These are phyloP conservation scores for Matsumyia berberina DNA, from an alignment of 2,888 invertebrate genomes.

Conservation along the genomic window DNA sequence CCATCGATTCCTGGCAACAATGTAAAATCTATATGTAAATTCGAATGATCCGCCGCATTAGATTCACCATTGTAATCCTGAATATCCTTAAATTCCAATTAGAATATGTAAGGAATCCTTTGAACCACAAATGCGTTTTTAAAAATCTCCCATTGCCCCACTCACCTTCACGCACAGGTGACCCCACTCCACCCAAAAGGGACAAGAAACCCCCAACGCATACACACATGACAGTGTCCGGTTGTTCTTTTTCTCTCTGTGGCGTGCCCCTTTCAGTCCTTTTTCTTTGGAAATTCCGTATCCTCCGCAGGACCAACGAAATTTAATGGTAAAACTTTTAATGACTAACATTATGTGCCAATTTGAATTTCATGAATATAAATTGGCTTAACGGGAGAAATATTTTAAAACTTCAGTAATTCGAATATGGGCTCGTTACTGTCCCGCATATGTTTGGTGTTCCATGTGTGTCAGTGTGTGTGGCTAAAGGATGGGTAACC, in stretches of 20 bases:
- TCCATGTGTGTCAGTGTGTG: background rate
- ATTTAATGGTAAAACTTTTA: constrained; percentile 72
- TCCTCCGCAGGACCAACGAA: constrained; percentile 28
- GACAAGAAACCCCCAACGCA: background rate
- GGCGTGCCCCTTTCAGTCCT: background rate
- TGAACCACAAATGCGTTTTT: constrained; percentile 1
- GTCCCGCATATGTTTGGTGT: constrained; percentile 47
- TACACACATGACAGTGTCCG: background rate
- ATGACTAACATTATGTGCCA: constrained; percentile 71
- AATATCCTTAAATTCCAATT: constrained; percentile 13
- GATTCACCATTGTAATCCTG: background rate
- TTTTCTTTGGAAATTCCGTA: background rate
- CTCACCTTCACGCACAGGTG: background rate
- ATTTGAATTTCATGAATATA: constrained; percentile 75
- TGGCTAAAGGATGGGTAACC: background rate
- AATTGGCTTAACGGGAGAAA: constrained; percentile 63
- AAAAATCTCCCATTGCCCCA: background rate
- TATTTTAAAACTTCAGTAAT: constrained; percentile 68
- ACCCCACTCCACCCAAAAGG: background rate
- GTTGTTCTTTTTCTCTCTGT: background rate
- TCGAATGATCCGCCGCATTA: background rate
- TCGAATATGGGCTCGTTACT: constrained; percentile 67
- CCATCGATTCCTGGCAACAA: background rate
- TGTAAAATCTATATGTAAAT: constrained; percentile 10
- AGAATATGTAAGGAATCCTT: background rate